A percentile compares a stretch with the other conserved stretches of the same genome.
phyloP scores from a whole-genome alignment of 2,797 vertebrate genomes.

The Peromyscus melanophrys region DNA sequence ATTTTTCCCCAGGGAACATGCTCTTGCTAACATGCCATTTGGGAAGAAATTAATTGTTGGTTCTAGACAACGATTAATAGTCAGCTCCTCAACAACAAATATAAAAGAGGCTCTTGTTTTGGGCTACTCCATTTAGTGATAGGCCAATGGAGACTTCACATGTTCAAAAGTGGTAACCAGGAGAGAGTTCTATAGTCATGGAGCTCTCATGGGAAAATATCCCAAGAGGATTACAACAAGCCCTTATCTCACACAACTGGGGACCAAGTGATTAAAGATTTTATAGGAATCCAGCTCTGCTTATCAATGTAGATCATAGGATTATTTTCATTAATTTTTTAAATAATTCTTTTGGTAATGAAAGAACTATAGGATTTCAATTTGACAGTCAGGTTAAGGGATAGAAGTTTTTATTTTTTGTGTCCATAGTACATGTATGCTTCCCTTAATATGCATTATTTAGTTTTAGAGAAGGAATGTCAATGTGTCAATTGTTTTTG shows the following conservation, averaged over 20 bases:
- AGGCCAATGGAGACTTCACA: neutral
- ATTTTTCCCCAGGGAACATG: neutral
- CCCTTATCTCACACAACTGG: neutral
- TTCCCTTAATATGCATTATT: neutral
- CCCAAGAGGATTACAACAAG: neutral
- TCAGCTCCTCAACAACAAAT: neutral
- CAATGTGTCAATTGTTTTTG: neutral
- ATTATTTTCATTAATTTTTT: neutral
- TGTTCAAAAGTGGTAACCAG: neutral
- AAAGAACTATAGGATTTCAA: neutral
- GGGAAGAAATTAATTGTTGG: neutral
- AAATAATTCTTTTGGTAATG: neutral
- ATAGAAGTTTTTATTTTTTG: neutral
- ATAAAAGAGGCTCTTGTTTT: neutral
- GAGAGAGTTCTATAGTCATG: neutral
- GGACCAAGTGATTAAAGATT: neutral
- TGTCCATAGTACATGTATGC: neutral
- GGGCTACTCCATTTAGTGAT: neutral
- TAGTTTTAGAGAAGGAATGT: neutral
- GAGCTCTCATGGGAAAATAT: neutral
- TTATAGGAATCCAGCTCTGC: neutral
- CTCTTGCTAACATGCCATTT: neutral
- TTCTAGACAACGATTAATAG: neutral
- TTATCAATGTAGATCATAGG: neutral
- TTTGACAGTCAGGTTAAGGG: neutral